Evolutionary conservation across 2,888 invertebrate species (phyloP).

Genomic region (Orthosia cruda): DNA sequence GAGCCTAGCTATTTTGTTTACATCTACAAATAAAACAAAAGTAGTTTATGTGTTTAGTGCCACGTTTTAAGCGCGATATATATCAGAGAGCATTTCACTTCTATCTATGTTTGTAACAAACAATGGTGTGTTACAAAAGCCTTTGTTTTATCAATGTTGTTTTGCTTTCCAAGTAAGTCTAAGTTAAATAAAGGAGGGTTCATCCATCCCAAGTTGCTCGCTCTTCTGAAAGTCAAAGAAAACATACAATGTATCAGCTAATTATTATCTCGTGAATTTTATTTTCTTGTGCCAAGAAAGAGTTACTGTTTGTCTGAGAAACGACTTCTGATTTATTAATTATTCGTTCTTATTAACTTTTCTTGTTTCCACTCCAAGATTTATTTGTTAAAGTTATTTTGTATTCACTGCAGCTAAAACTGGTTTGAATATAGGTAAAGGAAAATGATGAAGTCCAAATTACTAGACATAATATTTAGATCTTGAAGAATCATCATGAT

Average conservation of each 20-base stretch:
- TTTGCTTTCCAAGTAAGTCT: slow-evolving; percentile 42
- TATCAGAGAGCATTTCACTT: neutral
- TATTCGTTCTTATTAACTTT: slow-evolving; percentile 13
- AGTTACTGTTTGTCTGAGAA: slow-evolving; percentile 9
- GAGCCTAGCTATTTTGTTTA: slow-evolving; percentile 28
- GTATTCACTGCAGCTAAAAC: neutral
- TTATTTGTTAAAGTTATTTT: neutral
- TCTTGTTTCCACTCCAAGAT: neutral
- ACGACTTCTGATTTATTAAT: slow-evolving; percentile 24
- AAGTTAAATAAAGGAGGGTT: slow-evolving; percentile 46
- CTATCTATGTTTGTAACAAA: slow-evolving; percentile 24
- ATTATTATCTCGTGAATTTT: slow-evolving; percentile 34
- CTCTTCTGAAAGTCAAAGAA: slow-evolving; percentile 47
- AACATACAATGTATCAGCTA: slow-evolving; percentile 20
- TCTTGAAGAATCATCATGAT: neutral
- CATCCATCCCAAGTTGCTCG: slow-evolving; percentile 20
- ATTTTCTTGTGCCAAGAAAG: slow-evolving; percentile 25
- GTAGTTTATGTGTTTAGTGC: too few relatives aligned
- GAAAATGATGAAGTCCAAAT: neutral
- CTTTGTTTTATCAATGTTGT: slow-evolving; percentile 52
- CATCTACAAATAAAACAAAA: slow-evolving; percentile 16
- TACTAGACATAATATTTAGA: neutral
- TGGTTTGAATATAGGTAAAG: neutral
- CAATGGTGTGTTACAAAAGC: slow-evolving; percentile 30
- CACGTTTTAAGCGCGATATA: too few relatives aligned